Evolutionary conservation across 2,888 invertebrate genomes (phyloP), one percentile per base, ranked within the genome.

Genomic region (Protonemura montana): DNA sequence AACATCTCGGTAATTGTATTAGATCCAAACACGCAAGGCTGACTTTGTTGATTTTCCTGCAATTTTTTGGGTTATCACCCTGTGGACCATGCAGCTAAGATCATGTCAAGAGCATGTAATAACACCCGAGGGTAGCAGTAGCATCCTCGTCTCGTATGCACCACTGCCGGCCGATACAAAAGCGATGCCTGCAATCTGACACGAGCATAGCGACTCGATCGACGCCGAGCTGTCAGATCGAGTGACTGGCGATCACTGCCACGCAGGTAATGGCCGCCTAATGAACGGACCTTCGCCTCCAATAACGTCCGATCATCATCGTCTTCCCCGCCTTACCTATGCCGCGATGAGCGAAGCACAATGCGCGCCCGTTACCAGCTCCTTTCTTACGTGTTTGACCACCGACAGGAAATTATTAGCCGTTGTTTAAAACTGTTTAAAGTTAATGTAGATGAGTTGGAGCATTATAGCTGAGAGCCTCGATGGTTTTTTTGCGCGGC

Each of bases 341-440:
- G 59, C 21, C 59, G 59, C 59, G 59, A 59, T 59, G 59, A 59
- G 59, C 59, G 21, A 21, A 10, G 21, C 16, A 59, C 59, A 59
- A 59, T 59, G 59, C 13, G 35, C 59, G 59, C 59, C 35, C 59
- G 59, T 59, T 59, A 59, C 59, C 59, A 59, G 59, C 59, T 59
- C 59, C 59, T 59, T 59, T 59, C 59, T 59, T 59, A 59, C 59
- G 59, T 59, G 59, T 59, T 59, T 59, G 59, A 59, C 2, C 59
- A 59, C 59, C 59, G 59, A 59, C 59, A 59, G 59, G 59, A 59
- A 59, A 59, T 59, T 59, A 59, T 59, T 59, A 59, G 59, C 21
- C 13, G 59, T 59, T 59, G 59, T 59, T 59, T 59, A 10, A 21
- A 59, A 59, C 59, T 59, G 59, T 59, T 59, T 59, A 59, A 59